Conservation (phyloP, 2,113 vertebrate species). For the Hypanus sabinus region DNA sequence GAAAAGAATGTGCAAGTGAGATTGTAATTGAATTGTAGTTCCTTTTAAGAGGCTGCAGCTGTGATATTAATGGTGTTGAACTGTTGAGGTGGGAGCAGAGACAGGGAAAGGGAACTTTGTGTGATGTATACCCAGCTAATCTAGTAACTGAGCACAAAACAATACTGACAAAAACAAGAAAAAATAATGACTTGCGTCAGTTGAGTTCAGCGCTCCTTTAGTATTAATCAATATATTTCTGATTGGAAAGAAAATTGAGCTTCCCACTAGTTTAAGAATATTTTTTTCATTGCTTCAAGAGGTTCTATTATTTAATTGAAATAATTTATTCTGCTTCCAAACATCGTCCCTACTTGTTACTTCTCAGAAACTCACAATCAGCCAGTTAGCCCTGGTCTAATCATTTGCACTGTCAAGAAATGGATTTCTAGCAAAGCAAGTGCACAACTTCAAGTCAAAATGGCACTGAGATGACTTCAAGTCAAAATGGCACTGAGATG, state of each 20-base stretch:
- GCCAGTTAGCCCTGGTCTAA: not conserved
- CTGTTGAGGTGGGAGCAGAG: too few species aligned
- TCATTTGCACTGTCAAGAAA: not conserved
- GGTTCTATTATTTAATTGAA: conserved; percentile 27
- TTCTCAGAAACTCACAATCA: not conserved
- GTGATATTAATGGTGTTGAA: not conserved
- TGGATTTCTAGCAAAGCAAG: not conserved
- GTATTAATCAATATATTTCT: conserved; percentile 23
- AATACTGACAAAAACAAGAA: conserved; percentile 18
- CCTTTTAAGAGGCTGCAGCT: not conserved
- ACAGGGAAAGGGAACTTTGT: not conserved
- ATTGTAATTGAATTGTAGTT: not conserved
- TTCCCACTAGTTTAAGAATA: not conserved
- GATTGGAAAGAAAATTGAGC: not conserved
- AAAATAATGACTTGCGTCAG: not conserved
- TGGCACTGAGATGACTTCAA: too few species aligned
- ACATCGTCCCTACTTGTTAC: not conserved
- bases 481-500: too few species aligned
- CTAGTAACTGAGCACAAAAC: not conserved
- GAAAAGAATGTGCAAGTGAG: not conserved
- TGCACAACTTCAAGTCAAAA: not conserved
- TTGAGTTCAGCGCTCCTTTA: not conserved
- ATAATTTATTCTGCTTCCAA: conserved; percentile 17
- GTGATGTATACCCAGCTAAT: not conserved
- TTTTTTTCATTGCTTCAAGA: not conserved